phyloP scores from a whole-genome alignment of 2,113 vertebrate species.

The Pantherophis guttatus region DNA sequence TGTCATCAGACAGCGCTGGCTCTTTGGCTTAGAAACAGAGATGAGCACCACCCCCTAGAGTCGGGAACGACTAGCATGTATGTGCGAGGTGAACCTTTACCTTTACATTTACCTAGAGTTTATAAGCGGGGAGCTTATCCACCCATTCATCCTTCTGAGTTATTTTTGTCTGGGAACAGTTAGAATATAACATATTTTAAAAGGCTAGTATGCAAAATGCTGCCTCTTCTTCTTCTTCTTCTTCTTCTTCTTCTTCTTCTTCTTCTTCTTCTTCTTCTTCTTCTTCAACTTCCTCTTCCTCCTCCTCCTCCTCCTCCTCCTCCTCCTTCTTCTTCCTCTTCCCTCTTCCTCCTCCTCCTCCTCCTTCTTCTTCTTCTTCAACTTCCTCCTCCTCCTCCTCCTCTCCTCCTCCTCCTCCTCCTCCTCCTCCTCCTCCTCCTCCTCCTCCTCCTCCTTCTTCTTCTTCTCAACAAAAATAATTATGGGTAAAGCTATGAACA shows the following conservation, averaged over 20 bases:
- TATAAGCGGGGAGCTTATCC: background rate
- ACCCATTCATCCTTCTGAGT: background rate
- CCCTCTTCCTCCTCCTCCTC: background rate
- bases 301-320: background rate
- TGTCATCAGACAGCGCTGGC: no score
- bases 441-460: no score
- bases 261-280: background rate
- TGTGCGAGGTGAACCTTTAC: no score
- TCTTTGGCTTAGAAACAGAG: no score
- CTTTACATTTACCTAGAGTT: no score
- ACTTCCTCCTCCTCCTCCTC: fast-evolving
- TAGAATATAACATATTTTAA: background rate
- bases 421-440: no score
- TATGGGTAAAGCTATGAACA: background rate
- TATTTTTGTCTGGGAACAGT: background rate
- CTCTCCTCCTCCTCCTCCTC: no score
- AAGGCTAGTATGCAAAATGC: background rate
- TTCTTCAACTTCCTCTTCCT: background rate
- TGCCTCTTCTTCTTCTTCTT: background rate
- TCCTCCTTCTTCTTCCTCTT: background rate
- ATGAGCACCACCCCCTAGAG: no score
- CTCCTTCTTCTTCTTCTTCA: no score
- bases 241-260: background rate
- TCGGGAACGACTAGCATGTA: no score
- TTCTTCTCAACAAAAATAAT: background rate